phyloP scores from a whole-genome alignment of 2,113 vertebrate species.

The Notiomystis cincta region DNA sequence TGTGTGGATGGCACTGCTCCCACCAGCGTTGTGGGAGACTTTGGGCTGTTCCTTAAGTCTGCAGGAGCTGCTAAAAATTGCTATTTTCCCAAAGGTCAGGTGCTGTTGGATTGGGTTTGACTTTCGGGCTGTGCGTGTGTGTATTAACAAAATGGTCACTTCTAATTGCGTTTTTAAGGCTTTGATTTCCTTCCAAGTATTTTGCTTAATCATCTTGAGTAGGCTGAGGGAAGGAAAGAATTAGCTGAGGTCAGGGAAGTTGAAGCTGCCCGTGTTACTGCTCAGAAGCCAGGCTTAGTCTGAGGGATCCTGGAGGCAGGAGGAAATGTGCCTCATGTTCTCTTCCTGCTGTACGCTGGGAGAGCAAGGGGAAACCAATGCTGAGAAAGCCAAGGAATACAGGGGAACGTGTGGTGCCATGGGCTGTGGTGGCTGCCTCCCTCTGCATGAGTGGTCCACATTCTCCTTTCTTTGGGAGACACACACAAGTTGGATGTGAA shows the following conservation, averaged over 20 bases:
- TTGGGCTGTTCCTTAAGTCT: not conserved
- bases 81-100: not conserved
- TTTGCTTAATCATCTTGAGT: conserved; percentile 64
- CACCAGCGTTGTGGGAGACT: rapidly evolving
- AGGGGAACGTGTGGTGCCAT: not conserved
- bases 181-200: conserved; percentile 63
- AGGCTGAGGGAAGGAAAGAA: conserved; percentile 57
- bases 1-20: rapidly evolving
- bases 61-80: not conserved
- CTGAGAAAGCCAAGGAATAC: not conserved
- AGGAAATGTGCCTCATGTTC: not conserved
- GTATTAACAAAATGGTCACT: conserved; percentile 43
- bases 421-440: not conserved
- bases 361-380: not conserved
- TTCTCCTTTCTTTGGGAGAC: not conserved
- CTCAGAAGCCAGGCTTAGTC: not conserved
- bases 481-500: not conserved
- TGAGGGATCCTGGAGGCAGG: not conserved
- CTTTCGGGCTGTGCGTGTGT: not conserved
- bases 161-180: conserved; percentile 40
- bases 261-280: conserved; percentile 4
- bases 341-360: not conserved
- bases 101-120: not conserved
- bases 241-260: conserved; percentile 62
- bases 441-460: not conserved